phyloP scores from a whole-genome alignment of 1,140 invertebrate genomes.

The Belonocnema kinseyi region DNA sequence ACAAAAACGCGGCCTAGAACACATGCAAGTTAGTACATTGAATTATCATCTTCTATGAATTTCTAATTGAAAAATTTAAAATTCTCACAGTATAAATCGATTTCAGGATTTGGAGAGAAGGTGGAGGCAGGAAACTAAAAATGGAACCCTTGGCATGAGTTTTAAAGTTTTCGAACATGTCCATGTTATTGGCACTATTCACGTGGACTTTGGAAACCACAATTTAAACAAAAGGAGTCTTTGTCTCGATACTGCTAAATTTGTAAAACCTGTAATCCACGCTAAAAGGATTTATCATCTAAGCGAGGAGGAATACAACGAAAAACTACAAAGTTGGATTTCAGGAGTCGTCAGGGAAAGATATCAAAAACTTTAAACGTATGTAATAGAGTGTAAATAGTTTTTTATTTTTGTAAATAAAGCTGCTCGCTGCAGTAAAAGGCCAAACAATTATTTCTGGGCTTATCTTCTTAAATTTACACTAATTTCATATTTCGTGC shows the following conservation, averaged over 20 bases:
- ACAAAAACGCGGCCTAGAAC: not conserved
- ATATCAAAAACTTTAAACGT: not conserved
- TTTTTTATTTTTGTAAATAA: too few relatives aligned
- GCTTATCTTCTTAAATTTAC: too few relatives aligned
- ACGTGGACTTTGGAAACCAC: not conserved
- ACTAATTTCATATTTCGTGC: too few relatives aligned
- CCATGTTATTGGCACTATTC: not conserved
- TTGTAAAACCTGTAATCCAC: not conserved
- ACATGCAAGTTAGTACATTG: not conserved
- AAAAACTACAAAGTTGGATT: not conserved
- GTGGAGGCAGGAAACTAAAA: conserved; percentile 8
- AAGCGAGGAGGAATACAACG: conserved; percentile 2
- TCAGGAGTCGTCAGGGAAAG: not conserved
- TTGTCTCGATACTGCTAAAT: not conserved
- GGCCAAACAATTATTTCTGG: too few relatives aligned
- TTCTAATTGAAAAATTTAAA: not conserved
- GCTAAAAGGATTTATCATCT: not conserved
- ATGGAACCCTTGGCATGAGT: not conserved
- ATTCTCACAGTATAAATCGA: not conserved
- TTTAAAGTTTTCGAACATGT: conserved; percentile 17
- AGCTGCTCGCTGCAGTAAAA: too few relatives aligned
- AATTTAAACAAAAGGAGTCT: not conserved
- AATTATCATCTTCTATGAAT: not conserved
- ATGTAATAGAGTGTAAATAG: too few relatives aligned
- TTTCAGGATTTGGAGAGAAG: conserved; percentile 12